phyloP scores from a whole-genome alignment of 2,113 vertebrate species.

The Motacilla alba region DNA sequence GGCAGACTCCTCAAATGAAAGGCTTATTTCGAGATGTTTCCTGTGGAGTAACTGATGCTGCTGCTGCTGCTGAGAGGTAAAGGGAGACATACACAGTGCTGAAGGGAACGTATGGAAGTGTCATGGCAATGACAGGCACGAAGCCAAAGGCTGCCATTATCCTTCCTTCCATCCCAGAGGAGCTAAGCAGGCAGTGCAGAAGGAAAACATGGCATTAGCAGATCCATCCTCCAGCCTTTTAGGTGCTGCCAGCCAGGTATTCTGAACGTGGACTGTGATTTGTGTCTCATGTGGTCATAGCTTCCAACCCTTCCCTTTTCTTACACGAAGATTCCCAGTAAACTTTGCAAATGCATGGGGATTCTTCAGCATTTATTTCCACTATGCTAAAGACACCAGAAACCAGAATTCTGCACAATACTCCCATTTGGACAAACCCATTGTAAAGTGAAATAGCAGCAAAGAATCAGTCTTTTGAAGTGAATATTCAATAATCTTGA shows the following conservation, averaged over 20 bases:
- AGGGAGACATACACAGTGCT: neutral
- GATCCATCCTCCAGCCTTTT: neutral
- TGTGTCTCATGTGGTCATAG: neutral
- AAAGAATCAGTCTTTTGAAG: neutral
- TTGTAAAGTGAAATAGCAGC: neutral
- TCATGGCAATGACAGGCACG: conserved; percentile 28
- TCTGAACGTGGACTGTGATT: neutral
- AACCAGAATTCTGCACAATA: neutral
- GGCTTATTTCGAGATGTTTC: conserved; percentile 51
- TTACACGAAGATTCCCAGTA: neutral
- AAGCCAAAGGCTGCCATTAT: neutral
- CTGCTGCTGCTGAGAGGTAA: conserved; percentile 42
- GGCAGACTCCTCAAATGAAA: conserved; percentile 41
- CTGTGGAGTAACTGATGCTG: conserved; percentile 35
- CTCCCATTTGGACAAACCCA: neutral
- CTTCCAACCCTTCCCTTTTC: neutral
- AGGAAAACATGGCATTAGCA: neutral
- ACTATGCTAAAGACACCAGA: neutral
- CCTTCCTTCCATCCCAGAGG: conserved; percentile 1
- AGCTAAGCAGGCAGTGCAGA: neutral
- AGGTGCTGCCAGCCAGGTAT: neutral
- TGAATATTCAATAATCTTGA: neutral
- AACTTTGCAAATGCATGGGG: neutral
- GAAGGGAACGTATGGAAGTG: conserved; percentile 3
- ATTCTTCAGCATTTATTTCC: neutral